Conservation (phyloP, 2,797 vertebrate genomes). For the Lycodopsis pacificus region DNA sequence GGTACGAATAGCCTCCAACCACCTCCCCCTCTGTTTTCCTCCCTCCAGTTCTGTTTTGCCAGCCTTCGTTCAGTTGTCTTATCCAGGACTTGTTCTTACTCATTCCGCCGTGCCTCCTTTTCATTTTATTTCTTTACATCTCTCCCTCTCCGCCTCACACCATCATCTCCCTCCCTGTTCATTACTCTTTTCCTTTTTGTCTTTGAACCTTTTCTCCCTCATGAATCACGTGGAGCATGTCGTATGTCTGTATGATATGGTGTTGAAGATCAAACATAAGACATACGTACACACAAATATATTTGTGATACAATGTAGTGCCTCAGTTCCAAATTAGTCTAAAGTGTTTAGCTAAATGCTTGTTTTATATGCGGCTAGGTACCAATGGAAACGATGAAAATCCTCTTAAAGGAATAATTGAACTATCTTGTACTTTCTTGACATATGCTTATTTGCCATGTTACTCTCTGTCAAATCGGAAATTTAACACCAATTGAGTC, state of each 20-base stretch:
- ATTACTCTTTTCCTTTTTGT: not conserved
- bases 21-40: not conserved
- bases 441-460: not conserved
- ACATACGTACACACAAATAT: not conserved
- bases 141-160: not conserved
- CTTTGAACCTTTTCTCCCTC: slow-evolving; percentile 9
- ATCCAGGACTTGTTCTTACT: slow-evolving; percentile 5
- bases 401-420: not conserved
- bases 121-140: not conserved
- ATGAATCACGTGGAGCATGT: not conserved
- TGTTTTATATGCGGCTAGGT: too few relatives aligned
- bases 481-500: not conserved
- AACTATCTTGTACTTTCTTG: not conserved
- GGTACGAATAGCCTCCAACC: not conserved
- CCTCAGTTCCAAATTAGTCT: not conserved
- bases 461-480: not conserved
- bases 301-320: not conserved
- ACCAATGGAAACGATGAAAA: not conserved
- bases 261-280: slow-evolving; percentile 11
- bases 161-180: not conserved
- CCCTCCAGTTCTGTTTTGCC: not conserved
- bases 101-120: not conserved
- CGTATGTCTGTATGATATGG: not conserved
- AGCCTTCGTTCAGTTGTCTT: not conserved
- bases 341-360: not conserved